Base-by-base conservation (phyloP, 2,888 invertebrate species). In the Diarsia mendica region DNA sequence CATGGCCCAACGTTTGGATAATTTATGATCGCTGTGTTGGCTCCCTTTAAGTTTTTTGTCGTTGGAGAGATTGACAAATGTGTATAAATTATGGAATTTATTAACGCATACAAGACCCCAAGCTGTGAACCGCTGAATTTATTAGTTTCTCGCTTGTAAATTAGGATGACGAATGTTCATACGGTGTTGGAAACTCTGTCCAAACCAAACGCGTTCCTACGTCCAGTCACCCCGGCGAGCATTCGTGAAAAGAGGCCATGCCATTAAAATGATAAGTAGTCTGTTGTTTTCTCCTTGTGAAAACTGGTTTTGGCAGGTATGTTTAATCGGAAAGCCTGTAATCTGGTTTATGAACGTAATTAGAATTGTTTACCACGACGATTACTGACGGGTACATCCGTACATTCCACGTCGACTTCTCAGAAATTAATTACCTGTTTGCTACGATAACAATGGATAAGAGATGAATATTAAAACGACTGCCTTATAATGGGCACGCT, bases 1-100 rank as follows among this genome's bases (percentile, higher is more conserved):
- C 39, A 18, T 60, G 55, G 23, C 28, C 10, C 44, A 71, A 65
- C 48, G 44, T 65, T 70, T 61, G 39, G 13, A 67, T 72, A 77
- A 78, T 85, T 78, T 80, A 70, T 72, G 66, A 58, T 66, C 46
- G 66, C 39, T 49, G 13, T 61, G 20, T 65, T 69, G 33, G 61
- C 61, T 77, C 74, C 72, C 76, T 67, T 68, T 60, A 72, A 58
- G 6, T 72, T 80, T 83, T 79, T 80, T 77, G 58, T 71, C 67
- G 63, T 80, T 66, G 49, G 39, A 71, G 66, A 74, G 51, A 75
- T 75, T 75, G 82, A 82, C 78, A 80, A 82, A 82, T 86, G 72
- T 77, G 65, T 79, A 79, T 77, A 80, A 87, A 79, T 82, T 72
- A 80, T 79, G 73, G 75, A 71, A 82, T 80, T 67, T 72, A 83